phyloP scores from a whole-genome alignment of 2,113 vertebrate species.

The Oryzias woworae region DNA sequence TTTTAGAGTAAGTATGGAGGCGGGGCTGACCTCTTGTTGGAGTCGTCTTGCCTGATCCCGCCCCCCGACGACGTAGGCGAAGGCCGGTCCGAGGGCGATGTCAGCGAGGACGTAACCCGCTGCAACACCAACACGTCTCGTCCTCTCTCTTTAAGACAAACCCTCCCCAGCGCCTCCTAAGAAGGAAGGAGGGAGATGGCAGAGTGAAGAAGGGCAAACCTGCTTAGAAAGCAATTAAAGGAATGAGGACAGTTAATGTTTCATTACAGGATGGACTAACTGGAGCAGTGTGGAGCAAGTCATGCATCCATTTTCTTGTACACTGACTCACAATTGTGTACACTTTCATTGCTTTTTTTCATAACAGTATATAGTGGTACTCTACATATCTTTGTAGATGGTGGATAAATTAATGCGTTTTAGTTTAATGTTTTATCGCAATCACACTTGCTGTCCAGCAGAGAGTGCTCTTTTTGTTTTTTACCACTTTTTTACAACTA shows the following conservation, averaged over 20 bases:
- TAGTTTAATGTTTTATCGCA: background rate
- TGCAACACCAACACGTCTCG: constrained; percentile 88
- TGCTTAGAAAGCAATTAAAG: background rate
- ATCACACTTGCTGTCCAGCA: background rate
- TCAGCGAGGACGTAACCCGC: constrained; percentile 79
- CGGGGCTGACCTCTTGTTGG: constrained; percentile 74
- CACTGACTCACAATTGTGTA: no score
- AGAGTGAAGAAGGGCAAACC: constrained; percentile 28
- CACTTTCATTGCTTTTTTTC: no score
- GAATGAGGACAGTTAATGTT: background rate
- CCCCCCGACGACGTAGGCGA: constrained; percentile 80
- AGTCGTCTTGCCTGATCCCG: constrained; percentile 74
- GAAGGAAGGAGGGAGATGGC: constrained; percentile 1
- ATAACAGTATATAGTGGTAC: no score
- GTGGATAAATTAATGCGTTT: no score
- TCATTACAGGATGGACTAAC: background rate
- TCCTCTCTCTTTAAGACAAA: constrained; percentile 87
- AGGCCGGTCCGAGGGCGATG: constrained; percentile 79
- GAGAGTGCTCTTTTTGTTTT: background rate
- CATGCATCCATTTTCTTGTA: background rate
- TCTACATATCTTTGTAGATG: no score
- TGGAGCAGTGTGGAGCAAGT: background rate
- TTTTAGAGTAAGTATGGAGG: constrained; percentile 26
- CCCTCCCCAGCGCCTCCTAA: constrained; percentile 78
- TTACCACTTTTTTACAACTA: background rate